phyloP scores from a whole-genome alignment of 2,113 vertebrate species.

The Hippocampus abdominalis region DNA sequence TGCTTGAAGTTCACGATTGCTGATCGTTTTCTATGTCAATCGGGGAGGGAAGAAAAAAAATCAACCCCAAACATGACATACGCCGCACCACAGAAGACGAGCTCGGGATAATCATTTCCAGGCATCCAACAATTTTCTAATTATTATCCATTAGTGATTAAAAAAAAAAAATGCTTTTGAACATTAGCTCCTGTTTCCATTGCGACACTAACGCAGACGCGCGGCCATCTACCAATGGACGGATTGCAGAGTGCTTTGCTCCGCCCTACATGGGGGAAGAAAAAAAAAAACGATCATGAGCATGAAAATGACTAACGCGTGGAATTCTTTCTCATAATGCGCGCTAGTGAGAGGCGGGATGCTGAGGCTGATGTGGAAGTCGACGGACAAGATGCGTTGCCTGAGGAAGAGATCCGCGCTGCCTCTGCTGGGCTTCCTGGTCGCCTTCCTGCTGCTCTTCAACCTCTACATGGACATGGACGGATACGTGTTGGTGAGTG shows the following conservation, averaged over 20 bases:
- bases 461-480: constrained; percentile 90
- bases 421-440: constrained; percentile 85
- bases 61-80: neutral
- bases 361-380: constrained; percentile 77
- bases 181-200: neutral
- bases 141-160: no score
- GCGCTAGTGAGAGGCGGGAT: constrained; percentile 49
- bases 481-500: constrained; percentile 86
- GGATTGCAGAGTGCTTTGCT: no score
- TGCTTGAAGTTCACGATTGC: no score
- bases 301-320: neutral
- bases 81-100: neutral
- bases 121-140: neutral
- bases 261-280: no score
- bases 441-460: constrained; percentile 87
- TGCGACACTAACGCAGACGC: neutral
- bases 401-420: constrained; percentile 87
- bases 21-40: no score
- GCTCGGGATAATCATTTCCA: neutral
- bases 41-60: constrained; percentile 42
- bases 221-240: no score
- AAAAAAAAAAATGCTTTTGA: neutral
- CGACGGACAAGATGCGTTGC: constrained; percentile 92
- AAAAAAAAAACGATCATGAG: neutral
- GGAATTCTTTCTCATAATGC: neutral